These are phyloP conservation scores for Philopedon plagiatum DNA, from an alignment of 2,888 invertebrate genomes.

Conservation along the genomic window DNA sequence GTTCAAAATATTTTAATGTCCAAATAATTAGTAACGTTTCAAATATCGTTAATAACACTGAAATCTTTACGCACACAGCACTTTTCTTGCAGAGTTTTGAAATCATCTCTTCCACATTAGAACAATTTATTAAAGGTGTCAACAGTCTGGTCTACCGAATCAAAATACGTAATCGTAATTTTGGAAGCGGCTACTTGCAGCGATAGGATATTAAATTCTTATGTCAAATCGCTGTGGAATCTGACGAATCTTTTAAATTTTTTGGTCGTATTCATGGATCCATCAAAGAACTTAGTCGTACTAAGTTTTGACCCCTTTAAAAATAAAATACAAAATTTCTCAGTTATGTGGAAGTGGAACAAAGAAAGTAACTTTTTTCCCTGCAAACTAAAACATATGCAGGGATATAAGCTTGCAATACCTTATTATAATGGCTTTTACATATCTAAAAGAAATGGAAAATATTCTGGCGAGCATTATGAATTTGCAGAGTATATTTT, in stretches of 20 bases:
- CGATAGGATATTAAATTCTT: not conserved
- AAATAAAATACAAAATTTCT: not conserved
- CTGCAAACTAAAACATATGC: slow-evolving; percentile 14
- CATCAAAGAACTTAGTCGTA: not conserved
- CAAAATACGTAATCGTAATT: not conserved
- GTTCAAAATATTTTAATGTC: not conserved
- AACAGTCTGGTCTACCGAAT: not conserved
- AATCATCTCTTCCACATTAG: not conserved
- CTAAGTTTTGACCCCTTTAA: slow-evolving; percentile 21
- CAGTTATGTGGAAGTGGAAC: not conserved
- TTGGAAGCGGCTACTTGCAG: not conserved
- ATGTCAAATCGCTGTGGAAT: not conserved
- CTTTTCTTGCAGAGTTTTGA: not conserved
- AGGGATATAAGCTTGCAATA: not conserved
- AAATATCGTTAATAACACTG: not conserved
- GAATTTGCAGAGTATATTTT: slow-evolving; percentile 16
- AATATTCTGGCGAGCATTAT: slow-evolving; percentile 2
- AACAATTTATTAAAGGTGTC: not conserved
- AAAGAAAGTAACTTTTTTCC: slow-evolving; percentile 3
- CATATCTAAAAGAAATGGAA: slow-evolving; percentile 5
- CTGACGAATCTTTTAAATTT: not conserved
- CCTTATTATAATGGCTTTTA: not conserved
- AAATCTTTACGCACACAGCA: not conserved
- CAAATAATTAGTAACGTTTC: not conserved
- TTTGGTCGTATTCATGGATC: not conserved